Evolutionary conservation across 2,888 invertebrate species (phyloP), one percentile per base, ranked within the genome.

Genomic region (Osedax frankpressi): DNA sequence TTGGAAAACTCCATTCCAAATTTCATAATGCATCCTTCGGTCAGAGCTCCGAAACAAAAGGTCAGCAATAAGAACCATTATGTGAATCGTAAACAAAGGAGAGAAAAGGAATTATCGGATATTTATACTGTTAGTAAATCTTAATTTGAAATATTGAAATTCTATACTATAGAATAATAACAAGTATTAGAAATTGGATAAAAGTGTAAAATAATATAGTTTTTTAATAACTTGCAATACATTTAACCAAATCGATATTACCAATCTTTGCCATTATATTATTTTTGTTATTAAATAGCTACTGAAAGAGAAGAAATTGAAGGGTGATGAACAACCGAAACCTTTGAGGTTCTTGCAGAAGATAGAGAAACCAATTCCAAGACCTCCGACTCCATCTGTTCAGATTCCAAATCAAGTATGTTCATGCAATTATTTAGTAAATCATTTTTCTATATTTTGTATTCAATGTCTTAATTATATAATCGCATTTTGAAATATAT

Each of bases 311-410:
- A 79, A 79, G 29, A 80, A 80, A 71, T 73, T 76, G 30, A 77
- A 77, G 72, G 79, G 78, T 14, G 78, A 78, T 60, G 80, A 81
- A 74, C 79, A 78, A 30, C 79, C 79, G 0, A 83, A 82, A 75
- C 82, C 84, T 2, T 78, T 84, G 28, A 77, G 82, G 27, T 84
- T 83, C 79, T 79, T 85, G 71, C 81, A 84, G 78, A 84, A 83
- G 79, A 83, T 85, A 30, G 83, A 84, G 77, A 84, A 84, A 74
- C 85, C 85, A 1, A 78, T 82, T n/a, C 84, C 84, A 3, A 78
- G 84, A 75, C 84, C 85, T 28, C 81, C 82, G 1, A 85, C 85
- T 14, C 85, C 86, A 24, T 76, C 81, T 24, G 81, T 84, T 3
- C 80, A 82, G 30, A 80, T 81, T 1, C 81, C 84, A 11, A 79